phyloP scores from a whole-genome alignment of 1,140 invertebrate genomes.

The Drosophila ficusphila region DNA sequence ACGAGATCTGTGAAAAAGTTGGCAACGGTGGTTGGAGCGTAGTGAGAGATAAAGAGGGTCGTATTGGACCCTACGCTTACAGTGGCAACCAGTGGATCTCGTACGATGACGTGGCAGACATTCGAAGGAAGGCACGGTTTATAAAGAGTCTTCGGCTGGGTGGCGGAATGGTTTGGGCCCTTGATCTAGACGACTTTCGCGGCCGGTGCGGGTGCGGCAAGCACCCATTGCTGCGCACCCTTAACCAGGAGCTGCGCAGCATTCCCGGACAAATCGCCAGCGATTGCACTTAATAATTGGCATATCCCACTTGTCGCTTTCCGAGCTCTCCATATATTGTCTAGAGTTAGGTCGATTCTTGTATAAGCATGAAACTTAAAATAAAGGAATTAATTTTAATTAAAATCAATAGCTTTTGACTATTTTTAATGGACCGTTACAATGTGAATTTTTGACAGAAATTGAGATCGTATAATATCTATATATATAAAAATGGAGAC shows the following conservation, averaged over 20 bases:
- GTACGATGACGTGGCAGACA: conserved; percentile 90
- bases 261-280: conserved; percentile 84
- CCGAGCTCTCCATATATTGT: too few species aligned
- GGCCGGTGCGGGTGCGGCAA: conserved; percentile 88
- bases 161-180: conserved; percentile 92
- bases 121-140: conserved; percentile 86
- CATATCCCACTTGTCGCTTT: too few species aligned
- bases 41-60: conserved; percentile 86
- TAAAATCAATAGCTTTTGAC: too few species aligned
- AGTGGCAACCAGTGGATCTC: conserved; percentile 92
- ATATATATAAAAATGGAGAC: too few species aligned
- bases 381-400: too few species aligned
- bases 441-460: too few species aligned
- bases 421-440: too few species aligned
- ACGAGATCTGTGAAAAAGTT: conserved; percentile 90
- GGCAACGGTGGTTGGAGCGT: conserved; percentile 88
- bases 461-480: too few species aligned
- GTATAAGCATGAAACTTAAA: too few species aligned
- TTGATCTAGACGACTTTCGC: conserved; percentile 91
- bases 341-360: too few species aligned
- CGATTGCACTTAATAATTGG: conserved; percentile 75
- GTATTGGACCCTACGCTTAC: conserved; percentile 90
- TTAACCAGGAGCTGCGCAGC: conserved; percentile 86
- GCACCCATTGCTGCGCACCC: conserved; percentile 86
- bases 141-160: conserved; percentile 87